Percentiles rank a stretch among this genome's conserved stretches.
Evolutionary conservation across 1,140 invertebrate genomes (phyloP).

Genomic region (Drosophila bocqueti): DNA sequence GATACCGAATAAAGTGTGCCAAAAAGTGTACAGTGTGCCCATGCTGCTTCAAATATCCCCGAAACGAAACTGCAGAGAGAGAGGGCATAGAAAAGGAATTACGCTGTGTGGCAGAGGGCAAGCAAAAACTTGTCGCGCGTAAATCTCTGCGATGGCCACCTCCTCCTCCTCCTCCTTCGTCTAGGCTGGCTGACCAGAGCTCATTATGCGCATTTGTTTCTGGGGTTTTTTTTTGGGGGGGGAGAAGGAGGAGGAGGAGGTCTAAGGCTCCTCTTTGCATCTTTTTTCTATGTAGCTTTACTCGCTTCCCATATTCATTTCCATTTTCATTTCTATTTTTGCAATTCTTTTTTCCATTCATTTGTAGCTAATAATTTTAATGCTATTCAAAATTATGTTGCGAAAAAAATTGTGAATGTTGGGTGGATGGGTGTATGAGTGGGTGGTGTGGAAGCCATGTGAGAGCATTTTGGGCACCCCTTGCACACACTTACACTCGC

Average conservation of each 20-base stretch:
- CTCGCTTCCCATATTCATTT: conserved; percentile 5
- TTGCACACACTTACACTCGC: conserved; percentile 16
- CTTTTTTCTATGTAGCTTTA: conserved; percentile 15
- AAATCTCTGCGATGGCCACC: conserved; percentile 62
- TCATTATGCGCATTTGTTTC: conserved; percentile 84
- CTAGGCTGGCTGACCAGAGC: conserved; percentile 67
- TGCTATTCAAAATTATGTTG: conserved; percentile 84
- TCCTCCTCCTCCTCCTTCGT: conserved; percentile 3
- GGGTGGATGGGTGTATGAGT: background rate
- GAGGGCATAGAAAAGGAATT: conserved; percentile 20
- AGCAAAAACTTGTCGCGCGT: conserved; percentile 69
- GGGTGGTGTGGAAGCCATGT: conserved; percentile 51
- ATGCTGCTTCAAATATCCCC: background rate
- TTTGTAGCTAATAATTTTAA: conserved; percentile 84
- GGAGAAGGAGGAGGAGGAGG: no score
- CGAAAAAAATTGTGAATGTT: conserved; percentile 42
- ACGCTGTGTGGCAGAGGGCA: conserved; percentile 13
- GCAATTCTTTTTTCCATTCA: conserved; percentile 30
- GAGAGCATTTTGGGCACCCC: conserved; percentile 60
- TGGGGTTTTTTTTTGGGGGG: conserved; percentile 1
- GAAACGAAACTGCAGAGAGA: background rate
- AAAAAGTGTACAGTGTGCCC: background rate
- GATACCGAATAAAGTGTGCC: no score
- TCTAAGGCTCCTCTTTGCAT: conserved; percentile 7
- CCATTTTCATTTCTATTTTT: conserved; percentile 5